Evolutionary conservation across 64 coral and sea anemone genomes (phyloP), one percentile per base, ranked within the genome.

Genomic region (Stichodactyla mertensii): DNA sequence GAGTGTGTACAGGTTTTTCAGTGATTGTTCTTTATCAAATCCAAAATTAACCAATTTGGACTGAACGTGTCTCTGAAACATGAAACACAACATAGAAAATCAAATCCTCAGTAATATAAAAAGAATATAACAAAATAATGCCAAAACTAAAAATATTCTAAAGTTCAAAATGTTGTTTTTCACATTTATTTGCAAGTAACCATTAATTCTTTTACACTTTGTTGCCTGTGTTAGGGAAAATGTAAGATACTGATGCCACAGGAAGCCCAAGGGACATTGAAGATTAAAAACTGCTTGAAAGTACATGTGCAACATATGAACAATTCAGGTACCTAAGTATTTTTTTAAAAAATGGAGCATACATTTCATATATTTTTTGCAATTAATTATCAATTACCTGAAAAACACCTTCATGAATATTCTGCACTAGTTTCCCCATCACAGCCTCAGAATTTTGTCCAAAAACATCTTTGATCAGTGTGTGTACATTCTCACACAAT

Each of bases 351-450:
- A 45, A 45, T 45, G 36, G 36, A 45, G 36, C 36, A 45, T 45
- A 45, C 36, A 3, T 45, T 45, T 45, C 1, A 45, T 45, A 45
- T 45, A 45, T 45, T 45, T 45, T 3, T 45, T 2, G 36, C 36
- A 45, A 45, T 31, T 71, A 31, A 9, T 74, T 9, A n/a, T 20
- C 36, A 45, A 45, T 66, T 90, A 99, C 97, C 93, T 99, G 91
- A 14, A 99, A 87, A 19, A 88, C 88, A 31, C 91, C 93, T 83
- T 99, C 97, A 19, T 99, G 93, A 61, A 99, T 92, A 82, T 89
- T 99, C 84, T 99, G 97, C 14, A 99, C 97, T 57, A 99, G 80
- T 88, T 94, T 95, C 10, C 97, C 97, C 97, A 99, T 99, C 22
- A 99, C 97, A 19, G 92, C 91, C 66, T 99, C 97, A 5, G 93